A percentile compares a stretch with the other conserved stretches of the same genome.
phyloP scores from a whole-genome alignment of 2,113 vertebrate genomes.

The Carettochelys insculpta region DNA sequence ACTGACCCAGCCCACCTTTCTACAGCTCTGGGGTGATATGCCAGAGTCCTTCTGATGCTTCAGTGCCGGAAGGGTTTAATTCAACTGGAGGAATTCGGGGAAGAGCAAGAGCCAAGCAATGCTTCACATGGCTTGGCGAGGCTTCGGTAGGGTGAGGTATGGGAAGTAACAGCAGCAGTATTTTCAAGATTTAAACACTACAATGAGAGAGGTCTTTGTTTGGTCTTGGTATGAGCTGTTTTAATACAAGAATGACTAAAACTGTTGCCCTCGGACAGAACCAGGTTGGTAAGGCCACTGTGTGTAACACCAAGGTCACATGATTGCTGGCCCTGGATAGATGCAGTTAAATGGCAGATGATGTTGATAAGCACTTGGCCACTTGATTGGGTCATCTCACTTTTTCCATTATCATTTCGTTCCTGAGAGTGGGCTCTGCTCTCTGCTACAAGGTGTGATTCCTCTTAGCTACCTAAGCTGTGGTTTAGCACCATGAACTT shows the following conservation, averaged over 20 bases:
- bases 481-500: too few species aligned
- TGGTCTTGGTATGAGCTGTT: neutral
- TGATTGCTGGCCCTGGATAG: neutral
- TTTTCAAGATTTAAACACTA: neutral
- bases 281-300: neutral
- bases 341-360: neutral
- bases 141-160: neutral
- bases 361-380: neutral
- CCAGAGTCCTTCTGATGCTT: neutral
- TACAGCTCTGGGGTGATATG: neutral
- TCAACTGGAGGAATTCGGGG: neutral
- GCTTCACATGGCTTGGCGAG: neutral
- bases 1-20: too few species aligned
- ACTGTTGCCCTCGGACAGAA: neutral
- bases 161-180: neutral
- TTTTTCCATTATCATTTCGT: neutral
- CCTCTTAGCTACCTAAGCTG: neutral
- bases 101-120: neutral
- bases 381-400: neutral
- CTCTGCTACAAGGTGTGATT: neutral
- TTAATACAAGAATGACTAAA: neutral
- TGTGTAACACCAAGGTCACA: neutral
- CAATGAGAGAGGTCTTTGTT: neutral
- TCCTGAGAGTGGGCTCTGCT: neutral
- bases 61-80: neutral